A percentile compares a stretch with the other conserved stretches of the same genome.
Conservation (phyloP, 30 jellyfish, hydroid and myxozoan genomes). For the Aurelia sp. region DNA sequence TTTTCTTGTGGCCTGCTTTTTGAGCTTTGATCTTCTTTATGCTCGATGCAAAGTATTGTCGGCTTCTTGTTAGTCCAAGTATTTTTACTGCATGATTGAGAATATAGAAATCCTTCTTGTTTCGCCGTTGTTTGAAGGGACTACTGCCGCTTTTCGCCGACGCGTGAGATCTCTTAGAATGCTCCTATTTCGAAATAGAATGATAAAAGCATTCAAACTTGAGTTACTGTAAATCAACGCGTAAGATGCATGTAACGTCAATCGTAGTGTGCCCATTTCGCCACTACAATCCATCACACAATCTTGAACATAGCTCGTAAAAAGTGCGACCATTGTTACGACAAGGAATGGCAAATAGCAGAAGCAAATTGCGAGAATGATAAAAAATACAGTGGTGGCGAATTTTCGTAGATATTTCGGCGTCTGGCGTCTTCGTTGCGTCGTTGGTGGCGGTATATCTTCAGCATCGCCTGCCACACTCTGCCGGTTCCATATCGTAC, state of each 20-base stretch:
- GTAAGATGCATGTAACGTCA: conserved; percentile 14
- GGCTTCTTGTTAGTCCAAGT: too few relatives aligned
- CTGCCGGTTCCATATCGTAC: conserved; percentile 44
- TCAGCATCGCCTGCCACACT: too few relatives aligned
- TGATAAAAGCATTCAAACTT: conserved; percentile 36
- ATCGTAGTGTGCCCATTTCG: conserved; percentile 9
- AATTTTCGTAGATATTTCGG: conserved; percentile 43
- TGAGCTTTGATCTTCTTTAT: too few relatives aligned
- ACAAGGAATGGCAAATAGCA: conserved; percentile 48
- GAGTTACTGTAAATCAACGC: conserved; percentile 59
- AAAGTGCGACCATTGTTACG: conserved; percentile 10
- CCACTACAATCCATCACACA: conserved; percentile 16
- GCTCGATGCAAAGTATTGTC: too few relatives aligned
- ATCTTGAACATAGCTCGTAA: not conserved
- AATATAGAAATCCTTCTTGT: too few relatives aligned
- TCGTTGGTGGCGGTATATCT: not conserved
- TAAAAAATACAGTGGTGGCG: conserved; percentile 27
- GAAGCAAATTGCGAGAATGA: conserved; percentile 33
- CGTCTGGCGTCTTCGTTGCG: conserved; percentile 7
- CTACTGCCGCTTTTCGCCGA: too few relatives aligned
- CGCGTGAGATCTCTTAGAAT: not conserved
- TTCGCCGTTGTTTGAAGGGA: too few relatives aligned
- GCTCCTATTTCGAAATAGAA: conserved; percentile 33
- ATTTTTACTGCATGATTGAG: too few relatives aligned
- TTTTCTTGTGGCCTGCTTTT: too few relatives aligned